Percentiles rank a stretch among this genome's conserved stretches.
Conservation (phyloP, 2,888 invertebrate genomes). For the Eupelmus urozonus region DNA sequence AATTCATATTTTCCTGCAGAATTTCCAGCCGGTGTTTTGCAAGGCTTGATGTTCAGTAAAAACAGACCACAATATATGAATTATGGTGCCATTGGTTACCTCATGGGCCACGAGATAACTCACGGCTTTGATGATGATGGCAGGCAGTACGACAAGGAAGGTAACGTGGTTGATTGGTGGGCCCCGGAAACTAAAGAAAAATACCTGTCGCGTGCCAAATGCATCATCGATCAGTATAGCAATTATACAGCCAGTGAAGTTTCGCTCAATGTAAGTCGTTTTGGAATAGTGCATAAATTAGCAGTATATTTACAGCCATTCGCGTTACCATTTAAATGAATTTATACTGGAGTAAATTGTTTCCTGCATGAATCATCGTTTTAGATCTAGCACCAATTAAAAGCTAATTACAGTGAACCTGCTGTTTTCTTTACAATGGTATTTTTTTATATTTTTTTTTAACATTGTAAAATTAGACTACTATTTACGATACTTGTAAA, state of each 20-base stretch:
- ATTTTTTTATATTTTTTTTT: too few species aligned
- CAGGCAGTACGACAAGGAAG: slow-evolving; percentile 93
- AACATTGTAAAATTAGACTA: too few species aligned
- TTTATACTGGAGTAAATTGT: too few species aligned
- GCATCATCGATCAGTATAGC: slow-evolving; percentile 95
- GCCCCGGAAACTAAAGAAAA: slow-evolving; percentile 88
- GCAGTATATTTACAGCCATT: too few species aligned
- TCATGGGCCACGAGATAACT: slow-evolving; percentile 95
- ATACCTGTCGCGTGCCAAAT: slow-evolving; percentile 90
- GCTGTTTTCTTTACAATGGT: background rate
- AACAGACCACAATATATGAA: slow-evolving; percentile 94
- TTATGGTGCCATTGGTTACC: slow-evolving; percentile 93
- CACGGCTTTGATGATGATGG: slow-evolving; percentile 94
- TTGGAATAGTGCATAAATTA: too few species aligned
- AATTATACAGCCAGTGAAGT: slow-evolving; percentile 91
- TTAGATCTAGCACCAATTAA: too few species aligned
- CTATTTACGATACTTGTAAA: too few species aligned
- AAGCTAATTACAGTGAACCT: too few species aligned
- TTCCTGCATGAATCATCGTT: too few species aligned
- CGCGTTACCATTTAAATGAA: too few species aligned
- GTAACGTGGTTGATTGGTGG: slow-evolving; percentile 97
- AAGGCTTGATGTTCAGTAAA: slow-evolving; percentile 93
- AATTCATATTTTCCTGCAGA: slow-evolving; percentile 32
- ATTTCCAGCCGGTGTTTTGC: slow-evolving; percentile 89
- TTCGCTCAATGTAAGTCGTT: slow-evolving; percentile 81